A percentile compares a stretch with the other conserved stretches of the same genome.
Evolutionary conservation across 2,797 vertebrate genomes (phyloP).

Genomic region (Eulemur rubriventer): DNA sequence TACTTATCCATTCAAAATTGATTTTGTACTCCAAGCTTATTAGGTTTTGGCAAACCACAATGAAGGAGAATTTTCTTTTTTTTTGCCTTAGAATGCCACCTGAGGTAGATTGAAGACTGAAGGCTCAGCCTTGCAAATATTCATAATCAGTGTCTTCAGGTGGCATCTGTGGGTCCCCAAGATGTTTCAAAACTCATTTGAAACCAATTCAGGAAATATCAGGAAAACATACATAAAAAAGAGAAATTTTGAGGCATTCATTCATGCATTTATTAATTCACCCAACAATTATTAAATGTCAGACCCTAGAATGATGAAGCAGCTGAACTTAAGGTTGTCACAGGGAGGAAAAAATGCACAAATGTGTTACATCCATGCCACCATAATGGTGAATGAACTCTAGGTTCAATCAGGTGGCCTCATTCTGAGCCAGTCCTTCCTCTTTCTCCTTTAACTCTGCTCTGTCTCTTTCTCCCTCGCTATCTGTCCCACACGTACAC

Average conservation of each 20-base stretch:
- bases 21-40: neutral
- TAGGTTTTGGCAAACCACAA: slow-evolving; percentile 23
- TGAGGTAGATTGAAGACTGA: neutral
- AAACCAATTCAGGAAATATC: slow-evolving; percentile 27
- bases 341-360: neutral
- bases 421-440: neutral
- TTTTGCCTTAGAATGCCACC: neutral
- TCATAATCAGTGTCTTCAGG: neutral
- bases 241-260: neutral
- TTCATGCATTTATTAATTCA: neutral
- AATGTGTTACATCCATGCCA: neutral
- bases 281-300: neutral
- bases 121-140: neutral
- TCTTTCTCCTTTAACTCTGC: neutral
- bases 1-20: neutral
- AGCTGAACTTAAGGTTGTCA: neutral
- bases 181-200: neutral
- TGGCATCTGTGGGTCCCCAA: neutral
- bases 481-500: neutral
- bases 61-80: neutral
- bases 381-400: neutral
- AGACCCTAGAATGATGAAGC: neutral
- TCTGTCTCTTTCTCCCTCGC: neutral
- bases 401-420: neutral
- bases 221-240: neutral